Base-by-base conservation (phyloP, 2,888 invertebrate species). In the Rhabditoides inermis region DNA sequence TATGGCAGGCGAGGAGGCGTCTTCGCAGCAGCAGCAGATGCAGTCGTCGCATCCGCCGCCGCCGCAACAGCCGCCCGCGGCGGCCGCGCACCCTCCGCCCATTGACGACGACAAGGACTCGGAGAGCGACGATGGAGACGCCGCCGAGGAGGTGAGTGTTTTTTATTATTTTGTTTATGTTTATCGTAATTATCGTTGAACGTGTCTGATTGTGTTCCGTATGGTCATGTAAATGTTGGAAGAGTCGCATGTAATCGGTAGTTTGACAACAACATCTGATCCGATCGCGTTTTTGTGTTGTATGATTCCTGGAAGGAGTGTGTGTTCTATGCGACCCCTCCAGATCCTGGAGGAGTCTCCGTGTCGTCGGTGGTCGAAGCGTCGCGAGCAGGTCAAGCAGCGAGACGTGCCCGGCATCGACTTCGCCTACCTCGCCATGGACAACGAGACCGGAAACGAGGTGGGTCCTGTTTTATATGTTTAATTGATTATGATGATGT, bases 351-450 rank as follows among this genome's bases (percentile, higher is more conserved):
- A 95, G 81, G 95, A 98, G 81, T 92, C 92, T 79, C 95, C 95
- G 65, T 95, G 94, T 82, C 94, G 94, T 75, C 84, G 98, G 78
- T 98, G 95, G 95, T 85, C 92, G 76, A 98, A 98, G 81, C 85
- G 95, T 72, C 85, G 91, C 64, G 95, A 98, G 83, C 91, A 92
- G 86, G 90, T 95, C 59, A 90, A 92, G 79, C 95, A 98, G 80
- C 85, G 92, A 70, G 95, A 98, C 85, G 92, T 98, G 51, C 98
- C 98, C 58, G 98, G 98, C 67, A 95, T 98, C 81, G 95, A 98
- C 81, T 88, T 88, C 80, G 94, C 95, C 36, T 95, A 91, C 82
- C 84, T 98, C 78, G 98, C 98, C 50, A 98, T 98, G 95, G 98
- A 98, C 83, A 94, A 92, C 35, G 98, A 98, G 79, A 95, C 98